Evolutionary conservation across 2,113 vertebrate genomes (phyloP).

Genomic region (Clarias gariepinus): DNA sequence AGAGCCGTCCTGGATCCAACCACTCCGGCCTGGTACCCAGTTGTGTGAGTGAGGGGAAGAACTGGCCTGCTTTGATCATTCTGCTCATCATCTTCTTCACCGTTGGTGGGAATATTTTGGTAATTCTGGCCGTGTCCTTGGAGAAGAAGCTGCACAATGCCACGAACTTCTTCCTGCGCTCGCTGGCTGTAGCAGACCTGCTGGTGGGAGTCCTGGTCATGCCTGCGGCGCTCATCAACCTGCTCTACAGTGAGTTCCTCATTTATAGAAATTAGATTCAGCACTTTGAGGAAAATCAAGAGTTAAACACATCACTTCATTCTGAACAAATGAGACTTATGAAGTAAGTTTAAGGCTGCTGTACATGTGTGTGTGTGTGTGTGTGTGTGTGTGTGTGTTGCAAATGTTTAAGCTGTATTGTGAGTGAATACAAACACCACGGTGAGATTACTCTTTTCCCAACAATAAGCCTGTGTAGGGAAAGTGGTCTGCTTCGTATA

Average conservation of each 20-base stretch:
- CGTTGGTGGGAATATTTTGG: conserved; percentile 92
- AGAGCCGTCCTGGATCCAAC: not conserved
- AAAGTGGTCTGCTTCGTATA: not conserved
- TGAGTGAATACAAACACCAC: not conserved
- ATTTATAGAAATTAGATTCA: not conserved
- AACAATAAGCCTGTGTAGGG: not conserved
- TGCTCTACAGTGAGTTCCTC: conserved; percentile 89
- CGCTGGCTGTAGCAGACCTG: conserved; percentile 95
- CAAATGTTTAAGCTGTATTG: not conserved
- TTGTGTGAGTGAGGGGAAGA: conserved; percentile 75
- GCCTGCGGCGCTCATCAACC: conserved; percentile 92
- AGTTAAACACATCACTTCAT: not conserved
- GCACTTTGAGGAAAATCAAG: not conserved
- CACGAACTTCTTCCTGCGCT: conserved; percentile 97
- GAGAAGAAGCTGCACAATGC: conserved; percentile 98
- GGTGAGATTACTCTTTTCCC: not conserved
- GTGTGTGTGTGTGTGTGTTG: not conserved
- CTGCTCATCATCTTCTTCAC: conserved; percentile 90
- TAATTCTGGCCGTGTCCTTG: conserved; percentile 95
- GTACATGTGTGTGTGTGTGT: not conserved
- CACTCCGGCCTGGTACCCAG: not conserved
- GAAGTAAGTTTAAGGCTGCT: not conserved
- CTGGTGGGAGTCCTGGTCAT: conserved; percentile 97
- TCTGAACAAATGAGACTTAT: not conserved
- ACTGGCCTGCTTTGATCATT: conserved; percentile 94